These are phyloP conservation scores for Chymomyza caudatula DNA, from an alignment of 2,888 invertebrate genomes.

Conservation along the genomic window DNA sequence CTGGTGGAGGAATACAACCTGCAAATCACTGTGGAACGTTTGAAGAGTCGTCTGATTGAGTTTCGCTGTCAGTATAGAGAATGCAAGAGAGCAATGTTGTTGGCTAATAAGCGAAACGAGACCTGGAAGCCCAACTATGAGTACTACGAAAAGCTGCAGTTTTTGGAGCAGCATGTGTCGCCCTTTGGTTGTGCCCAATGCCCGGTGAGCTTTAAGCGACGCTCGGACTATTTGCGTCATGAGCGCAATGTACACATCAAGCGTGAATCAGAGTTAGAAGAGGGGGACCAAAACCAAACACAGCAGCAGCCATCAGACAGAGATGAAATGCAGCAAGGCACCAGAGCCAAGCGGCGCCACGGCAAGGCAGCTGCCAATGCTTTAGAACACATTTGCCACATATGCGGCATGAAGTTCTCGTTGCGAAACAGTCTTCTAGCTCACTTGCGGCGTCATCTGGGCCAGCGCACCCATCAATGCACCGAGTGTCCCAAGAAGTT, in stretches of 20 bases:
- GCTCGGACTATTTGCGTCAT: slow-evolving; percentile 60
- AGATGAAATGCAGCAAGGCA: slow-evolving; percentile 1
- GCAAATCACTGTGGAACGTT: slow-evolving; percentile 59
- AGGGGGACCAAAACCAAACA: no score
- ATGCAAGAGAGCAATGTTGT: slow-evolving; percentile 58
- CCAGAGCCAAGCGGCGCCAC: slow-evolving; percentile 5
- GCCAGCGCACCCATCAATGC: slow-evolving; percentile 60
- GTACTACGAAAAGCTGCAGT: slow-evolving; percentile 57
- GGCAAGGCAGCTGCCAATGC: slow-evolving; percentile 10
- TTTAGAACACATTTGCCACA: slow-evolving; percentile 68
- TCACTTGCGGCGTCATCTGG: slow-evolving; percentile 65
- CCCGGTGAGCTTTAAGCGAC: slow-evolving; percentile 53
- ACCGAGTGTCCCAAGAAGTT: slow-evolving; percentile 66
- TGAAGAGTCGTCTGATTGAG: slow-evolving; percentile 66
- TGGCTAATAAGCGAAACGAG: slow-evolving; percentile 42
- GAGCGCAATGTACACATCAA: slow-evolving; percentile 50
- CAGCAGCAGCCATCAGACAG: no score
- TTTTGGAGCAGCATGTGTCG: slow-evolving; percentile 68
- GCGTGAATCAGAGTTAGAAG: slow-evolving; percentile 21
- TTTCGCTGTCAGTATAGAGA: slow-evolving; percentile 65
- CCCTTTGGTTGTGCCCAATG: slow-evolving; percentile 65
- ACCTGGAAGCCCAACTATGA: slow-evolving; percentile 57
- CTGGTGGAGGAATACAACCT: slow-evolving; percentile 64
- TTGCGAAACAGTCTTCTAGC: slow-evolving; percentile 63
- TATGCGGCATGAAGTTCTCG: slow-evolving; percentile 71